These are phyloP conservation scores for Uropetala carovei DNA, from an alignment of 2,888 invertebrate genomes.

Conservation along the genomic window DNA sequence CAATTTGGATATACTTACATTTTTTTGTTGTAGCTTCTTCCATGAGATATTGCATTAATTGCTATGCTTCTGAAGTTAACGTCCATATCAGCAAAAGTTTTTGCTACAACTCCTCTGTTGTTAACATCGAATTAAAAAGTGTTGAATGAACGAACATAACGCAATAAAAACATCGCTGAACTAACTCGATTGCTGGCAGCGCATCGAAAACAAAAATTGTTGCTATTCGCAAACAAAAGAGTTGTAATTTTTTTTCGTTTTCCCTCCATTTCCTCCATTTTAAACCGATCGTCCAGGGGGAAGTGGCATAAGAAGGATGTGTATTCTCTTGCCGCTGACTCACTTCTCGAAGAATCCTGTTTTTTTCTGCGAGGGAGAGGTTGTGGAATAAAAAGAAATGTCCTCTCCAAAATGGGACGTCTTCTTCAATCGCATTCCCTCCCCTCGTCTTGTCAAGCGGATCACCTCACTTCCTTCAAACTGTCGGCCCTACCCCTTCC, in stretches of 20 bases:
- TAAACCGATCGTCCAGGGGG: background rate
- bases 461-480: conserved; percentile 35
- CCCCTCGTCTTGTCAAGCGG: background rate
- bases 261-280: background rate
- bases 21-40: too few species aligned
- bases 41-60: background rate
- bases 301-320: conserved; percentile 4
- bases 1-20: too few species aligned
- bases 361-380: background rate
- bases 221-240: background rate
- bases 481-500: background rate
- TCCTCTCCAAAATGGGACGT: conserved; percentile 14
- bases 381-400: background rate
- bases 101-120: too few species aligned
- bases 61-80: background rate
- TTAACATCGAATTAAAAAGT: too few species aligned
- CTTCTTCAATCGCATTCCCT: conserved; percentile 17
- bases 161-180: too few species aligned
- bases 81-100: background rate
- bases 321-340: background rate
- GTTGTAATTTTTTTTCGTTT: background rate
- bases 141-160: too few species aligned
- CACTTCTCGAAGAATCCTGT: background rate
- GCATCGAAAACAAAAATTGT: too few species aligned
- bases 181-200: too few species aligned